These are phyloP conservation scores for Cosmia pyralina DNA, from an alignment of 2,888 invertebrate species.

Conservation along the genomic window DNA sequence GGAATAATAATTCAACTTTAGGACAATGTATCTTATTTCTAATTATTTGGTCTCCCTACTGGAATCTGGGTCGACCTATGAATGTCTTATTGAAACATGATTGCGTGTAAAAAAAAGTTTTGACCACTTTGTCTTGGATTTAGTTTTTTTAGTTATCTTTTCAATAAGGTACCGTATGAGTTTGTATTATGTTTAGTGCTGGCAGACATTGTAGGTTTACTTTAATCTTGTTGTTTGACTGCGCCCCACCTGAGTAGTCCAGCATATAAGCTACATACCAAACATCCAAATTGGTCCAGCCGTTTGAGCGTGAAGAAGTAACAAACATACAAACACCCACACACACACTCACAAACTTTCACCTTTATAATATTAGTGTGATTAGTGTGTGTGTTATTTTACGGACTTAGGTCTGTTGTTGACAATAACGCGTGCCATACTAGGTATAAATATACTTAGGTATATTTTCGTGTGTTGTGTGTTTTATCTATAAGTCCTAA, in stretches of 20 bases:
- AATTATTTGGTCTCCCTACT: constrained; percentile 40
- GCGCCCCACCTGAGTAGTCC: no score
- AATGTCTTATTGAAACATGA: constrained; percentile 52
- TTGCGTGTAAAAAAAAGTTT: constrained; percentile 39
- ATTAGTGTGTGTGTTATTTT: no score
- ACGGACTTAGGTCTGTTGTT: no score
- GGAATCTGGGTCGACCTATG: constrained; percentile 46
- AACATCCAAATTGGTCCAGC: no score
- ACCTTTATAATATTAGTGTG: no score
- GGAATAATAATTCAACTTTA: not conserved
- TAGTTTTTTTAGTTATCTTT: constrained; percentile 3
- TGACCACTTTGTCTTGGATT: constrained; percentile 25
- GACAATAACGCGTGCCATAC: not conserved
- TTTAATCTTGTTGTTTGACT: no score
- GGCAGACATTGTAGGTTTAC: no score
- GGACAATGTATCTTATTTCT: constrained; percentile 6
- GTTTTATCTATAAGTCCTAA: not conserved
- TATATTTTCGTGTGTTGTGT: not conserved
- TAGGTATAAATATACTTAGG: no score
- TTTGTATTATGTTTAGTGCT: not conserved
- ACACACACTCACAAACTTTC: no score
- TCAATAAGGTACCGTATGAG: constrained; percentile 25
- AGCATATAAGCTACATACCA: no score
- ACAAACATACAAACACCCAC: no score
- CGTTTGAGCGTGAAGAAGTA: no score